Evolutionary conservation across 2,113 vertebrate genomes (phyloP).

Genomic region (Chloropsis hardwickii): DNA sequence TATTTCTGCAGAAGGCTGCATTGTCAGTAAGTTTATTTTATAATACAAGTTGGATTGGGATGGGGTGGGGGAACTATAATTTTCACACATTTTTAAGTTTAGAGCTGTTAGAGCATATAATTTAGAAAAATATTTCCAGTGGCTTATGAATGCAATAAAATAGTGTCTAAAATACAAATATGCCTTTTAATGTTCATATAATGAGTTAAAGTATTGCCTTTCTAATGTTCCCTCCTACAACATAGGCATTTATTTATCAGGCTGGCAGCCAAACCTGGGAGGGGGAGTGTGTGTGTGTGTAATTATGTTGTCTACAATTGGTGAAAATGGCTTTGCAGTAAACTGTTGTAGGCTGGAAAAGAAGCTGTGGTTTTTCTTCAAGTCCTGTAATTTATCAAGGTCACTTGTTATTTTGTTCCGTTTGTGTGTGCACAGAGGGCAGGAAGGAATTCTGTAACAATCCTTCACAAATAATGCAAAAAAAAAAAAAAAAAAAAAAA

Average conservation of each 20-base stretch:
- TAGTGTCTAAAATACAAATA: constrained; percentile 43
- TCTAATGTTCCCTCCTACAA: background rate
- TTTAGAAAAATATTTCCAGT: constrained; percentile 52
- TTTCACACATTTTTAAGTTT: constrained; percentile 21
- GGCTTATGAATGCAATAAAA: constrained; percentile 37
- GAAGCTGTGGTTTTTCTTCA: constrained; percentile 22
- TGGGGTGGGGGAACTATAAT: background rate
- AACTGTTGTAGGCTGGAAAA: constrained; percentile 42
- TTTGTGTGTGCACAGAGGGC: background rate
- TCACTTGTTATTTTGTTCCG: constrained; percentile 26
- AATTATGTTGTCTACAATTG: constrained; percentile 55
- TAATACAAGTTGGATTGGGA: background rate
- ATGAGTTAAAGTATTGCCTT: constrained; percentile 44
- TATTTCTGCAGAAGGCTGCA: background rate
- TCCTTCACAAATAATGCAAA: background rate
- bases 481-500: background rate
- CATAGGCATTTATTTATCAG: constrained; percentile 36
- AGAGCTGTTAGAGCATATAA: constrained; percentile 6
- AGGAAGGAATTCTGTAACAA: background rate
- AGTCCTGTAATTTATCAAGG: constrained; percentile 55
- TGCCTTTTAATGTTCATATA: constrained; percentile 22
- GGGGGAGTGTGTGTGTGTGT: background rate
- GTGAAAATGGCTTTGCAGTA: constrained; percentile 51
- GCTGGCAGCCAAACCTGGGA: constrained; percentile 42
- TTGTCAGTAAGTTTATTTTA: background rate